Evolutionary conservation across 2,888 invertebrate species (phyloP).

Genomic region (Acanthosepion pharaonis): DNA sequence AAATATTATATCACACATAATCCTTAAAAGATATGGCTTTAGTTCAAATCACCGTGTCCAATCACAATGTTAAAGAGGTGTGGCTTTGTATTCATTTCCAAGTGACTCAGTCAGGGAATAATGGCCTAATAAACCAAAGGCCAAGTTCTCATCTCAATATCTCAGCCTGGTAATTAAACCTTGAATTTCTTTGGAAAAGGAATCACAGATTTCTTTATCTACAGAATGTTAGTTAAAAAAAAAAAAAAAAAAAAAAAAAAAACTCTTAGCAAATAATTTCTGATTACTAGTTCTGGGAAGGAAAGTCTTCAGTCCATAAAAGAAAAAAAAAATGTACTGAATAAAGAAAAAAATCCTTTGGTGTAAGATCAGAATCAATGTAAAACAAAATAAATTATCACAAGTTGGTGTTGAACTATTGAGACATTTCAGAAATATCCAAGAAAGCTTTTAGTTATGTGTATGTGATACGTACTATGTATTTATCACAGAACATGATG

Average conservation of each 20-base stretch:
- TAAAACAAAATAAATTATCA: neutral
- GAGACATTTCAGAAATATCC: neutral
- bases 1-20: neutral
- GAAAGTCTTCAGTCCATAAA: neutral
- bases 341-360: neutral
- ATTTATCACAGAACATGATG: neutral
- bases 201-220: constrained; percentile 33
- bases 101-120: neutral
- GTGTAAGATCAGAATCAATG: neutral
- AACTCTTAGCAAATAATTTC: too few relatives aligned
- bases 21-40: neutral
- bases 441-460: neutral
- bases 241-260: too few relatives aligned
- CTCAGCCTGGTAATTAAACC: neutral
- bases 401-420: neutral
- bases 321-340: neutral
- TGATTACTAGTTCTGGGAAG: too few relatives aligned
- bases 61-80: neutral
- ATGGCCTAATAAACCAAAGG: neutral
- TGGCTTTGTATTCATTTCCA: neutral
- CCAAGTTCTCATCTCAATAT: neutral
- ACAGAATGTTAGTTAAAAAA: neutral
- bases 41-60: neutral
- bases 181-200: neutral
- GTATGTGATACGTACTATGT: neutral